phyloP scores from a whole-genome alignment of 1,140 invertebrate genomes.

The Coelopa frigida region DNA sequence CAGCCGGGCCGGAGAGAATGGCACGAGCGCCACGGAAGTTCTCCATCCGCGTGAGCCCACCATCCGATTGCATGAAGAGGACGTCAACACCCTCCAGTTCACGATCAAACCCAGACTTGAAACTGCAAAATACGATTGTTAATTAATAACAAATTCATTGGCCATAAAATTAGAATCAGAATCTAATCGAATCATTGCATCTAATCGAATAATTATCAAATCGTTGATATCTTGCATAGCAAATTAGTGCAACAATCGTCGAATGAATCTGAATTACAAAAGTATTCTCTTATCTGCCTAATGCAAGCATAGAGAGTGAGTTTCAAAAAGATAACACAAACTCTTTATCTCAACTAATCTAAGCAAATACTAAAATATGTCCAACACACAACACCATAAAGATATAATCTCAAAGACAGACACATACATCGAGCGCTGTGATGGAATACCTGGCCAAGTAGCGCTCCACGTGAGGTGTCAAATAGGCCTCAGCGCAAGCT shows the following conservation, averaged over 20 bases:
- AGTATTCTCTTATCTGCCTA: too few relatives aligned
- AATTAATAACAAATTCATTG: too few relatives aligned
- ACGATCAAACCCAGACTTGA: slow-evolving; percentile 80
- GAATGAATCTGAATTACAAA: too few relatives aligned
- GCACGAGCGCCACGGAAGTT: slow-evolving; percentile 87
- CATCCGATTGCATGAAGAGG: slow-evolving; percentile 98
- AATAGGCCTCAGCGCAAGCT: slow-evolving; percentile 90
- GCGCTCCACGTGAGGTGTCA: slow-evolving; percentile 90
- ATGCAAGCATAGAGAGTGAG: too few relatives aligned
- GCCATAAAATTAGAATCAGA: too few relatives aligned
- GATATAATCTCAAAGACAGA: background rate
- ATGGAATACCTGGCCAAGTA: slow-evolving; percentile 68
- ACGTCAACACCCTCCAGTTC: slow-evolving; percentile 74
- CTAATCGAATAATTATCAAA: too few relatives aligned
- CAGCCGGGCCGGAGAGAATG: slow-evolving; percentile 94
- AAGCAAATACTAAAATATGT: background rate
- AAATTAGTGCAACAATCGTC: too few relatives aligned
- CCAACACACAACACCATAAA: background rate
- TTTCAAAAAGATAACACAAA: background rate
- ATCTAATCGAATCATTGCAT: too few relatives aligned
- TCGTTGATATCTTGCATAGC: too few relatives aligned
- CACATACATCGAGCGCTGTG: too few relatives aligned
- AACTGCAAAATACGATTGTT: too few relatives aligned
- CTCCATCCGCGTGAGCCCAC: slow-evolving; percentile 92
- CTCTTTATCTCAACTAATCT: background rate